Percentiles rank a stretch among this genome's conserved stretches.
phyloP scores from a whole-genome alignment of 2,888 invertebrate species.

The Punctoribates punctum region DNA sequence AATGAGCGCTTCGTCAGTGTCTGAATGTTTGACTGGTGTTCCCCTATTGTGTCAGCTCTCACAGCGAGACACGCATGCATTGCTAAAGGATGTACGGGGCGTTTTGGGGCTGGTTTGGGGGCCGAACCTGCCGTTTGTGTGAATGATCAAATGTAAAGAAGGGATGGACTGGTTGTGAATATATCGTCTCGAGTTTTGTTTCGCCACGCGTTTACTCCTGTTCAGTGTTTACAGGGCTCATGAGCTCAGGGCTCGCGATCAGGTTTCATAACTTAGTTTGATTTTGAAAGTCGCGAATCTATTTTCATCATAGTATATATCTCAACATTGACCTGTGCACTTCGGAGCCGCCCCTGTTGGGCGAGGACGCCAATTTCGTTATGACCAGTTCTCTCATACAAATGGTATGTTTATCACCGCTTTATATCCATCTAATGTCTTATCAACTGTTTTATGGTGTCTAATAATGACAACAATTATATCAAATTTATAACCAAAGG shows the following conservation, averaged over 20 bases:
- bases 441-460: conserved; percentile 19
- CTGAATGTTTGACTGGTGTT: conserved; percentile 3
- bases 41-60: conserved; percentile 30
- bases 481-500: no score
- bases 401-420: conserved; percentile 28
- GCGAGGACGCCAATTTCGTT: conserved; percentile 23
- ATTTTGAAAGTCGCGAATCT: conserved; percentile 16
- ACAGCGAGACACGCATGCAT: conserved; percentile 35
- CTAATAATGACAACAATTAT: conserved; percentile 4
- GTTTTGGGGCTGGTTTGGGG: neutral
- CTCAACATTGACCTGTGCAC: conserved; percentile 34
- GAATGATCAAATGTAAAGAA: conserved; percentile 31
- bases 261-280: conserved; percentile 18
- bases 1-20: neutral
- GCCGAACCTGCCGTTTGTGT: conserved; percentile 31
- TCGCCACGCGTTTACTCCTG: conserved; percentile 31
- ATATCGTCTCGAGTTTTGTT: conserved; percentile 21
- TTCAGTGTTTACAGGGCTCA: conserved; percentile 31
- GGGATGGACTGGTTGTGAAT: conserved; percentile 32
- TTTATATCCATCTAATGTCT: conserved; percentile 15
- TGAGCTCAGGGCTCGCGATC: conserved; percentile 20
- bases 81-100: conserved; percentile 30
- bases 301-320: conserved; percentile 7
- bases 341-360: conserved; percentile 25
- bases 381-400: conserved; percentile 28